These are phyloP conservation scores for Amphiprion ocellaris DNA, from an alignment of 2,113 vertebrate genomes.

Conservation along the genomic window DNA sequence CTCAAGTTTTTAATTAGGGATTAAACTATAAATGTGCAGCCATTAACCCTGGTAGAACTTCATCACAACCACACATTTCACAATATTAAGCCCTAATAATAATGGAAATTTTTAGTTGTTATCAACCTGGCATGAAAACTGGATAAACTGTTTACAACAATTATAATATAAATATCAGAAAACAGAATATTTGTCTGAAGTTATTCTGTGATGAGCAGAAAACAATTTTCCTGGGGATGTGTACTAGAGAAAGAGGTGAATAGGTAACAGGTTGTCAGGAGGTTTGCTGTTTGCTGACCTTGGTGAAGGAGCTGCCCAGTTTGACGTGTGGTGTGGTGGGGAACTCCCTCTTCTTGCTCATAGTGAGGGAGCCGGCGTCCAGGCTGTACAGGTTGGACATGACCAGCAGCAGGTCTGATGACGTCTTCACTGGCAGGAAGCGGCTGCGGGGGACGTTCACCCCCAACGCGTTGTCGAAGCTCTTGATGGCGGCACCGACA, in stretches of 20 bases:
- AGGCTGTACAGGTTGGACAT: constrained; percentile 98
- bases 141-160: no score
- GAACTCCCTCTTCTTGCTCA: constrained; percentile 96
- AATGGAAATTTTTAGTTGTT: no score
- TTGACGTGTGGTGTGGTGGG: constrained; percentile 95
- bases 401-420: constrained; percentile 95
- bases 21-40: not conserved
- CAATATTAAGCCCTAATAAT: no score
- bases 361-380: constrained; percentile 94
- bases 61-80: no score
- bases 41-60: no score
- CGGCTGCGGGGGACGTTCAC: constrained; percentile 98
- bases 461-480: constrained; percentile 95
- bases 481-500: constrained; percentile 96
- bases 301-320: constrained; percentile 98
- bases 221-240: no score
- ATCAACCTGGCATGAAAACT: no score
- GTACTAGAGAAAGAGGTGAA: no score
- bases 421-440: constrained; percentile 97
- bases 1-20: no score
- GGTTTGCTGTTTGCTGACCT: constrained; percentile 80
- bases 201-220: no score
- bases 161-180: no score
- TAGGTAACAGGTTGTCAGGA: not conserved
- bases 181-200: no score